phyloP scores from a whole-genome alignment of 2,797 vertebrate species.

The Octomys mimax region DNA sequence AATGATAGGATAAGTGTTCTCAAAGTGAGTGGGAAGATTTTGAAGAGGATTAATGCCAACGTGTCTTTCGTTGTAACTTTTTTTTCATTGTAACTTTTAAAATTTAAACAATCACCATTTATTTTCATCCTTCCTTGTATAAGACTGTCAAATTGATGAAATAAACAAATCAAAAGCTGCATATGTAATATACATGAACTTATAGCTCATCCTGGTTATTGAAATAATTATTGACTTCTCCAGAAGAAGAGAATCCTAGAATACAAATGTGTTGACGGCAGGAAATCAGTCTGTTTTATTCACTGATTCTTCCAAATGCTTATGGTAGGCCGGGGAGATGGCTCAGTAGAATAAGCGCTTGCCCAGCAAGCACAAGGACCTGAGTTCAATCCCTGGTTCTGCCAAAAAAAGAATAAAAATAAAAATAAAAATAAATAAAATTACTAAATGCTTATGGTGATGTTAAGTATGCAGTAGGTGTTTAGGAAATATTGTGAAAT shows the following conservation, averaged over 20 bases:
- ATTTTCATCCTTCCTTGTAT: not conserved
- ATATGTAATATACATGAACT: constrained; percentile 24
- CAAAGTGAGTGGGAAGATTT: not conserved
- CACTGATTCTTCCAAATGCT: constrained; percentile 9
- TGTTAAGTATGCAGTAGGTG: not conserved
- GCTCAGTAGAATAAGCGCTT: no score
- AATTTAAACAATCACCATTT: not conserved
- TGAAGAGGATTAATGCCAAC: not conserved
- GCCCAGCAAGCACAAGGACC: no score
- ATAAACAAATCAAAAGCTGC: constrained; percentile 44
- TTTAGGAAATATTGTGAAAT: constrained; percentile 52
- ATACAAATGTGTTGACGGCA: not conserved
- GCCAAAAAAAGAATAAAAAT: no score
- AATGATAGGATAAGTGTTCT: not conserved
- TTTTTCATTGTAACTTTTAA: not conserved
- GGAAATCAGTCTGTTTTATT: not conserved
- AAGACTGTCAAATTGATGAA: constrained; percentile 26
- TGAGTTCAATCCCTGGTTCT: no score
- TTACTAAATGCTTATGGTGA: not conserved
- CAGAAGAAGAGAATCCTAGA: constrained; percentile 31
- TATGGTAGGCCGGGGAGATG: no score
- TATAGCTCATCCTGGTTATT: not conserved
- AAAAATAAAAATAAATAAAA: not conserved
- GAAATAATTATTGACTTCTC: constrained; percentile 61
- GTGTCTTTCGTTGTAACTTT: not conserved